phyloP scores from a whole-genome alignment of 2,113 vertebrate species.

The Ardeotis arabs region DNA sequence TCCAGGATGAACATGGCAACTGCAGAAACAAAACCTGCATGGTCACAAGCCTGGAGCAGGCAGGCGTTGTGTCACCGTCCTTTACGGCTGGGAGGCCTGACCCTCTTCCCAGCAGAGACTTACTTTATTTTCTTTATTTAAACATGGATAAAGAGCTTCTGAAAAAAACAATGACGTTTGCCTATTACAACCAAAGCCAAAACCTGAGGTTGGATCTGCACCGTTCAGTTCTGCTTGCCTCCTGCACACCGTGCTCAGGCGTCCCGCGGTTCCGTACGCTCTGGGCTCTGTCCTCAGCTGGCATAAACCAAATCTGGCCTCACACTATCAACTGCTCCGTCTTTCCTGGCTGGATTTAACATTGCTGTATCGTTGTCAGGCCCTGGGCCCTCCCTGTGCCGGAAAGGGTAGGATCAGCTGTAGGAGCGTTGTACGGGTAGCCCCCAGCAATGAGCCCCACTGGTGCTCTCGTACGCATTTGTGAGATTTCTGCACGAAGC shows the following conservation, averaged over 20 bases:
- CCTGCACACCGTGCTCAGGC: accelerated
- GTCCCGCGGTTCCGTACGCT: accelerated
- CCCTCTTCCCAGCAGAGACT: not conserved
- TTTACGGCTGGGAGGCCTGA: not conserved
- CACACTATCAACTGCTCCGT: accelerated
- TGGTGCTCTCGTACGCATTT: accelerated
- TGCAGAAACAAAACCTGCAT: not conserved
- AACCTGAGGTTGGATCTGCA: not conserved
- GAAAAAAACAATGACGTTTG: not conserved
- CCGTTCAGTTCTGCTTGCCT: not conserved
- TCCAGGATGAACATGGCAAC: not conserved
- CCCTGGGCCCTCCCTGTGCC: not conserved
- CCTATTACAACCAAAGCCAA: not conserved
- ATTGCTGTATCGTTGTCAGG: not conserved
- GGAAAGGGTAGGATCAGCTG: not conserved
- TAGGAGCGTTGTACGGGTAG: not conserved
- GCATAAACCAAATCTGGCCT: accelerated
- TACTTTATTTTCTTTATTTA: not conserved
- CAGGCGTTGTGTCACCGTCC: accelerated
- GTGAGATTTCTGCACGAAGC: not conserved
- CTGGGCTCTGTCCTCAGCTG: not conserved
- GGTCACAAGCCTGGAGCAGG: not conserved
- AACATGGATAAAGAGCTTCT: not conserved
- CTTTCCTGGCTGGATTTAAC: not conserved
- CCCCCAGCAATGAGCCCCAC: not conserved